Conservation (phyloP, 2,797 vertebrate species). For the Scolopax rusticola region DNA sequence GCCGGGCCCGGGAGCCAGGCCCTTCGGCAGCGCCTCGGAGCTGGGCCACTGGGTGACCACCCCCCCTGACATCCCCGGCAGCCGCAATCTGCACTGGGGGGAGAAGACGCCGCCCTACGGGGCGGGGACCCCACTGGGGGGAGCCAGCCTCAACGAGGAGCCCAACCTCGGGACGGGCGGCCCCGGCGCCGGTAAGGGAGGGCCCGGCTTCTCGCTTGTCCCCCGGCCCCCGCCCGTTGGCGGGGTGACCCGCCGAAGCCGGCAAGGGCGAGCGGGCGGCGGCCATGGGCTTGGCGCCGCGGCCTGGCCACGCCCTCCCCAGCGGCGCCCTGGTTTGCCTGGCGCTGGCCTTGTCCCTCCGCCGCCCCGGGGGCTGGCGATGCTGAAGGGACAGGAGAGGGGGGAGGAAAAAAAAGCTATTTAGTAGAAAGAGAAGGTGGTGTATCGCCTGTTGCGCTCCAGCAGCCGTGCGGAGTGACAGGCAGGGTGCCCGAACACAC, state of each 20-base stretch:
- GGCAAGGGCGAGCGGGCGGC: background rate
- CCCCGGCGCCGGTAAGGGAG: slow-evolving; percentile 42
- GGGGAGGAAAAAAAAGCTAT: no score
- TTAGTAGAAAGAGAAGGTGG: fast-evolving
- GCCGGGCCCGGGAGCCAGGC: slow-evolving; percentile 76
- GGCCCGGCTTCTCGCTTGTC: background rate
- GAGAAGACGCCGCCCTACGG: slow-evolving; percentile 87
- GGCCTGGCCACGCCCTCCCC: background rate
- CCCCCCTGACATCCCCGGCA: slow-evolving; percentile 93
- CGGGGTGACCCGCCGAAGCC: background rate
- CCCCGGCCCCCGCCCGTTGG: no score
- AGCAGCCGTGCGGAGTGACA: background rate
- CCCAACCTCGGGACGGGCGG: slow-evolving; percentile 16
- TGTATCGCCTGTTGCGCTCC: background rate
- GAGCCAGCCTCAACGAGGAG: slow-evolving; percentile 64
- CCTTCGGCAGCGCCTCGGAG: slow-evolving; percentile 81
- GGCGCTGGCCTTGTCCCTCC: no score
- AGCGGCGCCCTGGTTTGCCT: no score
- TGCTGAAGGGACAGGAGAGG: no score
- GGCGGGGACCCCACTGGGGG: slow-evolving; percentile 66
- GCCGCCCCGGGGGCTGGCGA: background rate
- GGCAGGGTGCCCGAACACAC: fast-evolving
- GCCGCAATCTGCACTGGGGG: slow-evolving; percentile 90
- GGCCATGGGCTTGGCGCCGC: background rate
- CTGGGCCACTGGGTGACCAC: slow-evolving; percentile 90